These are phyloP conservation scores for Eciton burchellii DNA, from an alignment of 1,140 invertebrate genomes.

Conservation along the genomic window DNA sequence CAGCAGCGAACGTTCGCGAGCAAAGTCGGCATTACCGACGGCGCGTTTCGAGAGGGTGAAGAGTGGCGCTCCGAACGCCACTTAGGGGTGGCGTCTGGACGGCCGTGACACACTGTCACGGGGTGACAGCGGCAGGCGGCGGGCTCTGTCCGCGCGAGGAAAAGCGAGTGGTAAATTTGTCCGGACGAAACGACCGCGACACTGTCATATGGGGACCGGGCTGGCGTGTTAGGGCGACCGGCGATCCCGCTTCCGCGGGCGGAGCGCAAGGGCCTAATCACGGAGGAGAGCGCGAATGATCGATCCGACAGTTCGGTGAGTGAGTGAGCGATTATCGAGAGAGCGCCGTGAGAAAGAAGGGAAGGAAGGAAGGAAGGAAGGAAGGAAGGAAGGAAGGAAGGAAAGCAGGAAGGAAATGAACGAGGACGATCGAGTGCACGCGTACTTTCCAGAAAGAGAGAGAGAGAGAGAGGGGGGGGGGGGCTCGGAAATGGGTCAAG, in stretches of 20 bases:
- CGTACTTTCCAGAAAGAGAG: too few species aligned
- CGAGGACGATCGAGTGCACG: constrained; percentile 45
- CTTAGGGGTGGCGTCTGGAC: constrained; percentile 30
- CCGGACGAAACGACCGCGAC: constrained; percentile 28
- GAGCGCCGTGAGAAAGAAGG: background rate
- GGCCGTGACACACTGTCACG: constrained; percentile 21
- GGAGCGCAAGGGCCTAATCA: background rate
- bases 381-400: background rate
- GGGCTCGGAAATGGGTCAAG: constrained; percentile 70
- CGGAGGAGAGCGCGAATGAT: constrained; percentile 30
- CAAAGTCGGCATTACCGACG: constrained; percentile 51
- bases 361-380: constrained; percentile 10
- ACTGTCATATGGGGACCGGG: constrained; percentile 70
- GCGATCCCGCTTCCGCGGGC: constrained; percentile 51
- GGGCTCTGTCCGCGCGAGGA: constrained; percentile 40
- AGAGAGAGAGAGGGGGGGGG: too few species aligned
- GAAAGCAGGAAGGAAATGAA: background rate
- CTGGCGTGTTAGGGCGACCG: constrained; percentile 68
- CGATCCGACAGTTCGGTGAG: constrained; percentile 59
- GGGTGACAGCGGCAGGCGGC: constrained; percentile 25
- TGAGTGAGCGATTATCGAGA: background rate
- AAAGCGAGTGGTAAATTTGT: constrained; percentile 25
- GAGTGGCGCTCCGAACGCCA: constrained; percentile 48
- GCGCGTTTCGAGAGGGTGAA: constrained; percentile 8
- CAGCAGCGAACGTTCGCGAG: background rate